phyloP scores from a whole-genome alignment of 2,113 vertebrate species.

The Hippocampus abdominalis region DNA sequence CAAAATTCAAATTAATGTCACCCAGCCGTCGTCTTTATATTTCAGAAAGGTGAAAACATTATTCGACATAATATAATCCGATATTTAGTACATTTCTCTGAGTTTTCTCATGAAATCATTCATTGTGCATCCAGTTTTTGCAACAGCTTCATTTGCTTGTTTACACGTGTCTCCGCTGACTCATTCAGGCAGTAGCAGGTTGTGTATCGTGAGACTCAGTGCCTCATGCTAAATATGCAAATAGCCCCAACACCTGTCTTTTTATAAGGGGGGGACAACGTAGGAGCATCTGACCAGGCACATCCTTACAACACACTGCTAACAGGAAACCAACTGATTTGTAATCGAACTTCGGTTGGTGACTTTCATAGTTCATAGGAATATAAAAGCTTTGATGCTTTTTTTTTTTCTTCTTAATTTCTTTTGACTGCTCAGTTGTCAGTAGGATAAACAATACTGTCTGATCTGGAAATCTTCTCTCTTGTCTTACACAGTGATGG shows the following conservation, averaged over 20 bases:
- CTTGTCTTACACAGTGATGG: slow-evolving; percentile 71
- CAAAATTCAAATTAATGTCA: no score
- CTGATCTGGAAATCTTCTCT: neutral
- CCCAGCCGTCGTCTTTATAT: neutral
- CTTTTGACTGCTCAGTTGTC: neutral
- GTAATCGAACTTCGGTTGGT: neutral
- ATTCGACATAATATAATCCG: neutral
- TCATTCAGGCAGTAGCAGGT: slow-evolving; percentile 39
- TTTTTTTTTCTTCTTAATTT: neutral
- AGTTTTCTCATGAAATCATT: neutral
- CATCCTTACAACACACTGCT: neutral
- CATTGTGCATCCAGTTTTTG: slow-evolving; percentile 2
- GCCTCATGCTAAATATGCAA: slow-evolving; percentile 63
- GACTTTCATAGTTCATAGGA: neutral
- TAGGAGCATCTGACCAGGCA: neutral
- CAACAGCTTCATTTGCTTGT: neutral
- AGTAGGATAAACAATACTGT: neutral
- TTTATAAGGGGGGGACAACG: slow-evolving; percentile 49
- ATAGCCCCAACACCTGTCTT: slow-evolving; percentile 55
- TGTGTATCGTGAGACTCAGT: slow-evolving; percentile 28
- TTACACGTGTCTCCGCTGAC: slow-evolving; percentile 20
- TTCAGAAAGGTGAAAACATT: neutral
- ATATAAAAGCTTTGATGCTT: neutral
- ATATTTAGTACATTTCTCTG: neutral
- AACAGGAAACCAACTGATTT: neutral